Evolutionary conservation across 2,888 invertebrate genomes (phyloP).

Genomic region (Didymodactylos carnosus): DNA sequence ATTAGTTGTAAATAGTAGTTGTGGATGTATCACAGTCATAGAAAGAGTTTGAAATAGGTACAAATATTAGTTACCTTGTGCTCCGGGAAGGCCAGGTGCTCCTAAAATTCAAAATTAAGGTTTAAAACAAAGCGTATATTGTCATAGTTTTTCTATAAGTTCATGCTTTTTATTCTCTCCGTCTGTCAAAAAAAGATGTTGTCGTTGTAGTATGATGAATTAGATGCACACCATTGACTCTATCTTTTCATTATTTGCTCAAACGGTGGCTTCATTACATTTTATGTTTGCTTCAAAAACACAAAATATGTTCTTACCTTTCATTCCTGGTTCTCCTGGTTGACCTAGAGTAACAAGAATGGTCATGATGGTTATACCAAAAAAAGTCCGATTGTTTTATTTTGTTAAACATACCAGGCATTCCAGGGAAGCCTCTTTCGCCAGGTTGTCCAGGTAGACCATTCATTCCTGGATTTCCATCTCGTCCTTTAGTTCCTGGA

Average conservation of each 20-base stretch:
- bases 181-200: too few relatives aligned
- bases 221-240: too few relatives aligned
- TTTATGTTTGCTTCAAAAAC: too few relatives aligned
- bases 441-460: constrained; percentile 7
- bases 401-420: constrained; percentile 4
- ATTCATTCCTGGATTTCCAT: constrained; percentile 4
- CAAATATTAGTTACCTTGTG: constrained; percentile 16
- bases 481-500: constrained; percentile 12
- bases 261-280: too few relatives aligned
- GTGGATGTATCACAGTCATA: too few relatives aligned
- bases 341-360: background rate
- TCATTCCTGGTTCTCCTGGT: constrained; percentile 11
- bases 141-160: constrained; percentile 16
- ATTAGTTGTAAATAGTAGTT: too few relatives aligned
- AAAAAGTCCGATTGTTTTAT: too few relatives aligned
- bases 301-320: constrained; percentile 1
- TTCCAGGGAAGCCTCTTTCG: constrained; percentile 7
- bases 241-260: too few relatives aligned
- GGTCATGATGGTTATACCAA: too few relatives aligned
- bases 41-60: too few relatives aligned
- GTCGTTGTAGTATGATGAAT: too few relatives aligned
- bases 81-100: constrained; percentile 17
- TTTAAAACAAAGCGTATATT: constrained; percentile 15
- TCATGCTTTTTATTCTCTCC: constrained; percentile 12
- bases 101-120: constrained; percentile 14